Base-by-base conservation (phyloP, 2,113 vertebrate species). In the Dolichotis patagonum region DNA sequence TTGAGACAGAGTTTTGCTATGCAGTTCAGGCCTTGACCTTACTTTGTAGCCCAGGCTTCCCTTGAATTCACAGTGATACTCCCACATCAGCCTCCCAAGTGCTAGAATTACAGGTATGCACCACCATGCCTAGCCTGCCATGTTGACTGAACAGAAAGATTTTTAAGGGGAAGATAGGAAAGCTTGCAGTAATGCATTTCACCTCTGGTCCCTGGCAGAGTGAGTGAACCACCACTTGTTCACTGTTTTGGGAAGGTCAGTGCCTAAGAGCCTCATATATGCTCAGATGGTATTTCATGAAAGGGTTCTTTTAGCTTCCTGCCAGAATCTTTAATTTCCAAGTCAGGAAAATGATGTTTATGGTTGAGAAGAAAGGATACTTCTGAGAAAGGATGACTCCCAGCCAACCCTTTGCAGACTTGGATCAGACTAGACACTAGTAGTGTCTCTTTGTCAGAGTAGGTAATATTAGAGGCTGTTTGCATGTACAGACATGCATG, bases 321-420 rank as follows among this genome's bases (percentile, higher is more conserved):
- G 92, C 26, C 11, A 85, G 58, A 46, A 90, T 94, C 92, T 97
- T 95, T 82, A 84, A 85, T 87, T 98, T 96, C 46, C 80, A 97
- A 3, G 24, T 78, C 30, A 43, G 52, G 75, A 80, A 89, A 94
- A 85, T 86, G 84, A 88, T 28, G 73, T 96, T 97, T 97, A 82
- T 95, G 78, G 85, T 92, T 82, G 90, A 98, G 88, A 16, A 0
- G 43, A 0, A 80, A 90, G 46, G 24, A 60, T 30, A 26, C 35
- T 75, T 87, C 83, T 35, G 93, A 96, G 97, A 97, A 93, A 96
- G 71, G 96, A 83, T 14, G 81, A 88, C 95, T 98, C 91, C 89
- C 95, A 96, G 96, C 96, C 91, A 97, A 86, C 95, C 97, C 86
- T 95, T 96, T 92, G 96, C 95, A 73, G 71, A 97, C 87, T 96